These are phyloP conservation scores for Phaetusa simplex DNA, from an alignment of 2,113 vertebrate genomes.

Conservation along the genomic window DNA sequence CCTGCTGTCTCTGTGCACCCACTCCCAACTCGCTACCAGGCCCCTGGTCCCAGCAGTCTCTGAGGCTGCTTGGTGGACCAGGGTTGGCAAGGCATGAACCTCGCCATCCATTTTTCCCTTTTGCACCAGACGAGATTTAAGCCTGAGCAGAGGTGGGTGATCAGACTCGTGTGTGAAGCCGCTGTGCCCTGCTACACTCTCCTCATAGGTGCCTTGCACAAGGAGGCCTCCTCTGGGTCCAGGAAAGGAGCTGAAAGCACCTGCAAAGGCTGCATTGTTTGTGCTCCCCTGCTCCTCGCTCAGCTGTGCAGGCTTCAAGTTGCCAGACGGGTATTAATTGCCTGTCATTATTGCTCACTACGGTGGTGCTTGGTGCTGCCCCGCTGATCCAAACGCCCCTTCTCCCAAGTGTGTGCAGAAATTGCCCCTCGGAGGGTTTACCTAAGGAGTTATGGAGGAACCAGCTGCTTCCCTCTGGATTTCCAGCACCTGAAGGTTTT, in stretches of 20 bases:
- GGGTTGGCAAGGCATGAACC: neutral
- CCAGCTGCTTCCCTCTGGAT: neutral
- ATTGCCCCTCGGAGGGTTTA: neutral
- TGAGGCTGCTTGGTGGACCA: neutral
- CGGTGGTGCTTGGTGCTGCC: neutral
- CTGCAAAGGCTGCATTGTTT: neutral
- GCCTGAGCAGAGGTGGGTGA: neutral
- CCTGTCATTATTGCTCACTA: neutral
- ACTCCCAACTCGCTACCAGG: neutral
- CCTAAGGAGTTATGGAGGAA: neutral
- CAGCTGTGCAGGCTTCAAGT: neutral
- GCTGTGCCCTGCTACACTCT: neutral
- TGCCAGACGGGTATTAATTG: neutral
- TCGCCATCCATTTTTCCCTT: neutral
- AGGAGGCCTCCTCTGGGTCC: neutral
- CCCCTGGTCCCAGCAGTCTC: neutral
- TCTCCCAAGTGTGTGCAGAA: neutral
- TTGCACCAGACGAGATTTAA: neutral
- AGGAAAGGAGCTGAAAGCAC: neutral
- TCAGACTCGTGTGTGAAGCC: fast-evolving
- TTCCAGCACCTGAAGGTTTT: neutral
- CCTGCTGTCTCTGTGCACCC: neutral
- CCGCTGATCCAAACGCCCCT: neutral
- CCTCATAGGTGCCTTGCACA: neutral
- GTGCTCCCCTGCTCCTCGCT: neutral